Evolutionary conservation across 2,797 vertebrate genomes (phyloP), one percentile per base, ranked within the genome.

Genomic region (Austrolebias charrua): DNA sequence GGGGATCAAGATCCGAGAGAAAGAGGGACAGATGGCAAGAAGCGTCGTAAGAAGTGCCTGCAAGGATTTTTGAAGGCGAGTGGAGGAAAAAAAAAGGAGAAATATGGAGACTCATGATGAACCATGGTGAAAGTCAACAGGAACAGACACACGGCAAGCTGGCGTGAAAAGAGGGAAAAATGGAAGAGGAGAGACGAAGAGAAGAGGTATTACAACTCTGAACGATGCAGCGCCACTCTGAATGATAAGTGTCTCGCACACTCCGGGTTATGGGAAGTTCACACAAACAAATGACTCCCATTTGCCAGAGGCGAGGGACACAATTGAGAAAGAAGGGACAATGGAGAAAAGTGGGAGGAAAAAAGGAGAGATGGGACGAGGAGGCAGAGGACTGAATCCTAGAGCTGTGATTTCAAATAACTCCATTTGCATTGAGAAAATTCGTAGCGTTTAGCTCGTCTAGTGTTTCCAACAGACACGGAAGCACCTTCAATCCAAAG

Each of bases 261-360:
- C 87, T 73, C 85, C 83, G 83, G 92, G 92, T 94, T 93, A 94
- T 84, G 86, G 87, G 90, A 92, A 94, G 92, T 94, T 94, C 92
- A 93, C 86, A 84, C 87, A 90, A 92, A 93, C 92, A 92, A 92
- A 93, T 93, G 91, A 92, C 90, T 90, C 87, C 90, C 88, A 94
- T 94, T 93, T 92, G 93, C 93, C 93, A 94, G 94, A 88, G 88
- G 88, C 84, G 86, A 88, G 88, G 84, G 89, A 90, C 89, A 88
- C 88, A 89, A 88, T 88, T 83, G 88, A 90, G 86, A 86, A 85
- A 71, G 86, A 83, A 77, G 71, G 76, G 75, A 76, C 5, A 63
- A 67, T 69, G 55, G 79, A 80, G 71, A 66, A 66, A 66, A 66
- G 54, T 66, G 73, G 78, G 47, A 58, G 45, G 38, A 35, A 40